phyloP scores from a whole-genome alignment of 2,113 vertebrate genomes.

The Thryonomys swinderianus region DNA sequence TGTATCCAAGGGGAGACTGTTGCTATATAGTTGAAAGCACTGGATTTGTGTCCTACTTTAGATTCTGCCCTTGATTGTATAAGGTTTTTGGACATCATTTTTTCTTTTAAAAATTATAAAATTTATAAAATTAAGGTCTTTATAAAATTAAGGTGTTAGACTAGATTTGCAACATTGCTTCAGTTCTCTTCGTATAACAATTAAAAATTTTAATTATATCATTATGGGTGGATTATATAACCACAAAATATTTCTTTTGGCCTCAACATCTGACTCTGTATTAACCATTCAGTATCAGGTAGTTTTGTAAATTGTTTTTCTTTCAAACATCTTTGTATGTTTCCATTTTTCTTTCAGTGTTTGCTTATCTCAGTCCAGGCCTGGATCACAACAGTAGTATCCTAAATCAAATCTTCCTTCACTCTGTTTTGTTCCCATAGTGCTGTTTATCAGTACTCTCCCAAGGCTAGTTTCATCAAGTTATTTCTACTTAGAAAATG shows the following conservation, averaged over 20 bases:
- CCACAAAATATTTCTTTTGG: conserved; percentile 4
- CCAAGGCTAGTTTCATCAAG: conserved; percentile 33
- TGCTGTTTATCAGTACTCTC: conserved; percentile 45
- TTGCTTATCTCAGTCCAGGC: conserved; percentile 23
- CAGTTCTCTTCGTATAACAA: conserved; percentile 28
- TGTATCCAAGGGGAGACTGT: neutral
- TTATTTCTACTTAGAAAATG: conserved; percentile 51
- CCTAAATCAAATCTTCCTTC: neutral
- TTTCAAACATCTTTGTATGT: neutral
- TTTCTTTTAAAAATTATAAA: too few species aligned
- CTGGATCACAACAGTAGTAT: conserved; percentile 9
- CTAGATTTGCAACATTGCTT: conserved; percentile 12
- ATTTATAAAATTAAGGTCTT: conserved; percentile 54
- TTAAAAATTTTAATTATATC: neutral
- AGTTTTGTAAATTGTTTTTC: conserved; percentile 17
- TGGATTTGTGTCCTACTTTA: conserved; percentile 31
- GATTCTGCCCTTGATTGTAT: neutral
- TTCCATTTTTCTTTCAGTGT: conserved; percentile 38
- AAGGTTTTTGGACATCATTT: conserved; percentile 3
- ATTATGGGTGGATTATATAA: neutral
- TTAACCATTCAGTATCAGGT: neutral
- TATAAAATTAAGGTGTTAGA: conserved; percentile 47
- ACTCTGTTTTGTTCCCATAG: neutral
- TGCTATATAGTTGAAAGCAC: neutral
- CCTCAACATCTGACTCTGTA: neutral